Conservation (phyloP, 2,888 invertebrate species). For the Caenorhabditis drosophilae region DNA sequence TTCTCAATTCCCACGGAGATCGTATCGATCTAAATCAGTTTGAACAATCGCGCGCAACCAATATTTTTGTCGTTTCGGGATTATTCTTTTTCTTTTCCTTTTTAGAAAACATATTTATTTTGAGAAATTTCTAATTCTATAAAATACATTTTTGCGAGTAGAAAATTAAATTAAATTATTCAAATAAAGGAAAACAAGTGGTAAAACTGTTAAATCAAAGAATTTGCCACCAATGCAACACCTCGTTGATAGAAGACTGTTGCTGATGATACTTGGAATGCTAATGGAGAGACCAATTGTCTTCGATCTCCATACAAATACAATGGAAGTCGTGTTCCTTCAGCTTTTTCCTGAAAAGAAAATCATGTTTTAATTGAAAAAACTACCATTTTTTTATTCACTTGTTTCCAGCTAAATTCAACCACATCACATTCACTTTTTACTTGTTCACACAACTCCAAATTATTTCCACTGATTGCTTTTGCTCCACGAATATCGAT, state of each 20-base stretch:
- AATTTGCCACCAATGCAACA: conserved; percentile 90
- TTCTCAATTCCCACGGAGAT: no score
- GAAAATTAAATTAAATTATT: background rate
- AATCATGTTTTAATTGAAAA: background rate
- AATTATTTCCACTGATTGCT: conserved; percentile 83
- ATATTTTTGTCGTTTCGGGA: no score
- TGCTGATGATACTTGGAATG: conserved; percentile 81
- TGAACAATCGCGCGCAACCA: no score
- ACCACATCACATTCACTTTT: conserved; percentile 33
- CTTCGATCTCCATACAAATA: conserved; percentile 93
- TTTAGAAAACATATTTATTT: no score
- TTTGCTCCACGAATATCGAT: conserved; percentile 95
- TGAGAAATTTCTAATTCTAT: no score
- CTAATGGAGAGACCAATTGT: conserved; percentile 92
- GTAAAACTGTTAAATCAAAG: conserved; percentile 21
- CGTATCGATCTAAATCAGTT: no score
- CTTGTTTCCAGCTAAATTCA: conserved; percentile 46
- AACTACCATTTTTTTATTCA: background rate
- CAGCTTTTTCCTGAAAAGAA: conserved; percentile 73
- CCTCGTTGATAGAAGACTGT: conserved; percentile 89
- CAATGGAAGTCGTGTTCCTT: conserved; percentile 83
- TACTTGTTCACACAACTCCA: conserved; percentile 85
- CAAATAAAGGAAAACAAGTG: background rate
- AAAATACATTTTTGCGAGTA: background rate
- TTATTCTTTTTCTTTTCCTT: no score